Percentiles rank a stretch among this genome's conserved stretches.
phyloP scores from a whole-genome alignment of 2,888 invertebrate genomes.

The Drosophila setosimentum region DNA sequence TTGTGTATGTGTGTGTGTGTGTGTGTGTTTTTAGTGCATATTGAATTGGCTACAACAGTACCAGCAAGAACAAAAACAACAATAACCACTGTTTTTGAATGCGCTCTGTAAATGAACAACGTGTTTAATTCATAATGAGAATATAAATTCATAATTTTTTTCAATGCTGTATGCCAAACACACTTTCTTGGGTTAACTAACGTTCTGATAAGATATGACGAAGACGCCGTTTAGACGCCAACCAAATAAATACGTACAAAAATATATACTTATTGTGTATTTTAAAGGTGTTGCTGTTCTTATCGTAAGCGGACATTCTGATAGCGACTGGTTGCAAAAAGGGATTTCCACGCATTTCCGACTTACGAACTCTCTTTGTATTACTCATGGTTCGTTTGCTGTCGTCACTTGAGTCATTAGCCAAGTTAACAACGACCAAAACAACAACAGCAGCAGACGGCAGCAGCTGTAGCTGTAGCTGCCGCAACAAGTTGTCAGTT shows the following conservation, averaged over 20 bases:
- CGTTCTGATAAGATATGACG: conserved; percentile 66
- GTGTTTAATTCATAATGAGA: conserved; percentile 24
- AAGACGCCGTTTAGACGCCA: conserved; percentile 57
- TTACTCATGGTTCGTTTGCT: conserved; percentile 51
- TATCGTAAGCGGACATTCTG: conserved; percentile 54
- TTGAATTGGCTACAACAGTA: conserved; percentile 26
- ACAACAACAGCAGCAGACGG: conserved; percentile 9
- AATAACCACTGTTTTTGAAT: conserved; percentile 39
- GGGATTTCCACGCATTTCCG: conserved; percentile 72
- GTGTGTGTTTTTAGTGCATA: conserved; percentile 39
- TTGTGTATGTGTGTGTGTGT: conserved; percentile 27
- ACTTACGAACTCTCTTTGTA: conserved; percentile 39
- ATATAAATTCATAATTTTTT: conserved; percentile 27
- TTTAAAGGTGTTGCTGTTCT: conserved; percentile 1
- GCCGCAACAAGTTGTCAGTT: conserved; percentile 52
- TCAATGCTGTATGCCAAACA: conserved; percentile 40
- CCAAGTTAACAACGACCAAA: conserved; percentile 20
- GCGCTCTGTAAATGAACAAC: conserved; percentile 46
- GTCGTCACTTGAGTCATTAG: conserved; percentile 60
- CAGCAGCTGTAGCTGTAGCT: conserved; percentile 27
- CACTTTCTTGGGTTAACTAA: conserved; percentile 65
- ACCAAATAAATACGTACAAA: conserved; percentile 4
- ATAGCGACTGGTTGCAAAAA: conserved; percentile 35
- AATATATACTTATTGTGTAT: conserved; percentile 5
- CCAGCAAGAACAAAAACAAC: conserved; percentile 24